Percentiles rank a stretch among this genome's conserved stretches.
phyloP scores from a whole-genome alignment of 2,888 invertebrate species.

The Notocelia uddmanniana region DNA sequence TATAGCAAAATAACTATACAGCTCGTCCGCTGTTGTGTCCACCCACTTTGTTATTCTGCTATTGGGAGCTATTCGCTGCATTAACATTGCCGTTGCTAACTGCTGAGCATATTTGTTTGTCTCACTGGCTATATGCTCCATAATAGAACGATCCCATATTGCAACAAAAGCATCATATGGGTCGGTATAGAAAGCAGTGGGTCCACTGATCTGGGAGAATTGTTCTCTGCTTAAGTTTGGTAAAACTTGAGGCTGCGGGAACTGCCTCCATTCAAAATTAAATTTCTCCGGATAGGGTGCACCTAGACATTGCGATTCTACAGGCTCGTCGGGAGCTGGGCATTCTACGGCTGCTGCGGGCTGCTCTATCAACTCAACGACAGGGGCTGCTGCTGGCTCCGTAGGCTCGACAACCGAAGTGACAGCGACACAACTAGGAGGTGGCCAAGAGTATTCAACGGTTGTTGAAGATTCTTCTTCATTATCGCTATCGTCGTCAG shows the following conservation, averaged over 20 bases:
- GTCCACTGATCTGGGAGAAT: constrained; percentile 4
- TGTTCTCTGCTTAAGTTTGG: constrained; percentile 14
- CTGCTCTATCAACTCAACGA: too few relatives aligned
- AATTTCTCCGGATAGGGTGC: constrained; percentile 4
- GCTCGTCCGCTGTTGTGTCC: neutral
- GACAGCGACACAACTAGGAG: neutral
- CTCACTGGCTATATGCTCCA: constrained; percentile 42
- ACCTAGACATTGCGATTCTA: neutral
- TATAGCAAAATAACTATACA: constrained; percentile 4
- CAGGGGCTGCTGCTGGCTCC: neutral
- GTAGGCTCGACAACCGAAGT: neutral
- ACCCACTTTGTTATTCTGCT: neutral
- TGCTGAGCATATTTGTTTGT: constrained; percentile 49
- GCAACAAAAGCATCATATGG: constrained; percentile 8
- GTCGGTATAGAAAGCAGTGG: neutral
- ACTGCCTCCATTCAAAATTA: constrained; percentile 5
- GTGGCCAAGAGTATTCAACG: constrained; percentile 6
- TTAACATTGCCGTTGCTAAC: constrained; percentile 23
- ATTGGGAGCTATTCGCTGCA: constrained; percentile 10
- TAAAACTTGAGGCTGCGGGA: constrained; percentile 13
- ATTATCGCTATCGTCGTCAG: neutral
- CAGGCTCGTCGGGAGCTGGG: neutral
- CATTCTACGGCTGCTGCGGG: too few relatives aligned
- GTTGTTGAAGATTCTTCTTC: neutral
- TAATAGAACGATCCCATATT: constrained; percentile 37